Conservation (phyloP, 2,113 vertebrate genomes). For the Tenebrosternarchus preto region DNA sequence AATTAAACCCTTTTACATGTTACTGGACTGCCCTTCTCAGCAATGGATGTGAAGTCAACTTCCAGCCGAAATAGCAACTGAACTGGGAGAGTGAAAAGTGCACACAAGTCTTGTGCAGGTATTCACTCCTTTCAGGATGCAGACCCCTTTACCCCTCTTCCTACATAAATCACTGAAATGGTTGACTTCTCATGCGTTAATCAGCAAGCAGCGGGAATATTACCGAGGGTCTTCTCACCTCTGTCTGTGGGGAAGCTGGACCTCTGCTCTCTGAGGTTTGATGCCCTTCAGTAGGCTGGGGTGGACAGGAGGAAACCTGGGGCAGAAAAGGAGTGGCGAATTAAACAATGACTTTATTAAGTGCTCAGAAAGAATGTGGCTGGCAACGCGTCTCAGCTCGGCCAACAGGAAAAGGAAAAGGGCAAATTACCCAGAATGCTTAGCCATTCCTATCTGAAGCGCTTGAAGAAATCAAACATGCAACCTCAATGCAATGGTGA, state of each 20-base stretch:
- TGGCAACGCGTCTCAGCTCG: conserved; percentile 70
- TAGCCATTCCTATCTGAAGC: conserved; percentile 72
- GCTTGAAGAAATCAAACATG: conserved; percentile 74
- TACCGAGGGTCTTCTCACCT: conserved; percentile 58
- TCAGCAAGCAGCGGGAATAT: no score
- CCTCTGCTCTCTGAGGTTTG: conserved; percentile 60
- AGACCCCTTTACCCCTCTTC: no score
- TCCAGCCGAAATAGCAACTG: no score
- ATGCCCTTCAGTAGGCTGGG: conserved; percentile 61
- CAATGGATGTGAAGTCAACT: no score
- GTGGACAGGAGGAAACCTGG: conserved; percentile 69
- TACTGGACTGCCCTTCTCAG: no score
- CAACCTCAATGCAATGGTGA: conserved; percentile 36
- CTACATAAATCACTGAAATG: neutral
- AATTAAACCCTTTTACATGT: neutral
- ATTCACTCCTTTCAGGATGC: no score
- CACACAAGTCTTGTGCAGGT: no score
- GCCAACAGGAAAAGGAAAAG: conserved; percentile 85
- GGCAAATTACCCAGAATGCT: conserved; percentile 79
- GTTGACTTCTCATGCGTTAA: neutral
- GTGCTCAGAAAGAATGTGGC: neutral
- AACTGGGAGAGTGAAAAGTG: no score
- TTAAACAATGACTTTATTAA: neutral
- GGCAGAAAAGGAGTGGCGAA: neutral
- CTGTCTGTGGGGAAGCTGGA: conserved; percentile 57